Percentiles rank a stretch among this genome's conserved stretches.
Evolutionary conservation across 2,888 invertebrate species (phyloP).

Genomic region (Glomeris marginata): DNA sequence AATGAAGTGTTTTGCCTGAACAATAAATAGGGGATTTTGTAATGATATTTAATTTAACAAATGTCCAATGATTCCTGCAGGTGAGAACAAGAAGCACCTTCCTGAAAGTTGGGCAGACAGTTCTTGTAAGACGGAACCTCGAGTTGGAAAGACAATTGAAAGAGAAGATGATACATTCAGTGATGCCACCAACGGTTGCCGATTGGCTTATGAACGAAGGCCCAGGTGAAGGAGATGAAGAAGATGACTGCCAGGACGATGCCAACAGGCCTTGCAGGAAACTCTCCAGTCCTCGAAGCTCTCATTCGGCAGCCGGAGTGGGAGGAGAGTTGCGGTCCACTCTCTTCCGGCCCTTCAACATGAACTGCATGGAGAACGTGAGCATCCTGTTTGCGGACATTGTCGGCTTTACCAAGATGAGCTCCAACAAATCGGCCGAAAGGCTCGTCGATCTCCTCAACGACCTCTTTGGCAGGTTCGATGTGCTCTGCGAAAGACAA

Average conservation of each 20-base stretch:
- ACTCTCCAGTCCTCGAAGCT: constrained; percentile 14
- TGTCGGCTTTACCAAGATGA: constrained; percentile 95
- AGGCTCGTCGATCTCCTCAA: constrained; percentile 89
- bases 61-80: constrained; percentile 29
- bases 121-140: constrained; percentile 72
- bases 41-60: too few relatives aligned
- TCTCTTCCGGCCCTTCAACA: constrained; percentile 86
- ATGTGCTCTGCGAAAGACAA: constrained; percentile 69
- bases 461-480: constrained; percentile 90
- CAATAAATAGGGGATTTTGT: not conserved
- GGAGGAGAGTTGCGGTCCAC: constrained; percentile 47
- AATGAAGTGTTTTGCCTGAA: not conserved
- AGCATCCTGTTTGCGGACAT: constrained; percentile 96
- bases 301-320: not conserved
- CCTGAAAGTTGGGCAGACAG: constrained; percentile 86
- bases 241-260: constrained; percentile 7
- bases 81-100: constrained; percentile 90
- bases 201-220: constrained; percentile 64
- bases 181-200: constrained; percentile 91
- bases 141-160: constrained; percentile 88
- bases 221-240: constrained; percentile 24
- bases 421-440: constrained; percentile 89
- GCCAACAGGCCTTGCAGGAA: constrained; percentile 10
- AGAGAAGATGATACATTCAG: constrained; percentile 93
- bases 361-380: constrained; percentile 91